Conservation (phyloP, 2,888 invertebrate genomes). For the Lasioglossum malachurum region DNA sequence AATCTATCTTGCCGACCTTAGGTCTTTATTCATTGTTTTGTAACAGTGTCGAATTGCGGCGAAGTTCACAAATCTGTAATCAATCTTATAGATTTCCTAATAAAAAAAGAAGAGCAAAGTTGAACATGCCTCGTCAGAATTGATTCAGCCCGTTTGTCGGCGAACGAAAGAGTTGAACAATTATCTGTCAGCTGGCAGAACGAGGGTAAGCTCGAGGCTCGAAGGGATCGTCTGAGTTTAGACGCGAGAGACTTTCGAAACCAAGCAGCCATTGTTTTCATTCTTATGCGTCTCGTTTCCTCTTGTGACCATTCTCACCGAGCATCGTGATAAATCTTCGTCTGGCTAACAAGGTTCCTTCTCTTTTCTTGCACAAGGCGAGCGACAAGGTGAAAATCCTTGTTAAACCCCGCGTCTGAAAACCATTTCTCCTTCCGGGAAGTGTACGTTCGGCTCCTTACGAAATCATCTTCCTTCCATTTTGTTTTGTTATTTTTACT, state of each 20-base stretch:
- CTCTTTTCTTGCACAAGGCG: slow-evolving; percentile 60
- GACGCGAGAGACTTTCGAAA: slow-evolving; percentile 77
- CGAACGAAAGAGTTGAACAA: slow-evolving; percentile 47
- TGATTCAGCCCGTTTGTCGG: neutral
- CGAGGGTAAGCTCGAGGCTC: slow-evolving; percentile 59
- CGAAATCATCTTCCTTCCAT: slow-evolving; percentile 25
- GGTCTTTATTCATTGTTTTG: neutral
- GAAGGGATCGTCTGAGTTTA: slow-evolving; percentile 18
- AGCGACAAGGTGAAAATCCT: slow-evolving; percentile 54
- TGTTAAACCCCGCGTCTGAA: slow-evolving; percentile 29
- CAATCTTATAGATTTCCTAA: no score
- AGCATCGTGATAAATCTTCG: slow-evolving; percentile 65
- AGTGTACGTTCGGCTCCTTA: slow-evolving; percentile 39
- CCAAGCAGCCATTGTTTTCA: slow-evolving; percentile 77
- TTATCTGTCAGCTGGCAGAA: slow-evolving; percentile 47
- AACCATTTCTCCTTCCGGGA: slow-evolving; percentile 45
- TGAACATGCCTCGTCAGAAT: neutral
- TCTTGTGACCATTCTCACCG: slow-evolving; percentile 81
- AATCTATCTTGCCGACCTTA: neutral
- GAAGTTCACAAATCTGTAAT: neutral
- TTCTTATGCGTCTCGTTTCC: slow-evolving; percentile 80
- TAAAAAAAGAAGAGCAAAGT: no score
- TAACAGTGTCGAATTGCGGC: neutral
- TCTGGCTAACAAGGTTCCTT: slow-evolving; percentile 57
- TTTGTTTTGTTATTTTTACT: neutral